phyloP scores from a whole-genome alignment of 2,888 invertebrate genomes.

The Drosophila niveifrons region DNA sequence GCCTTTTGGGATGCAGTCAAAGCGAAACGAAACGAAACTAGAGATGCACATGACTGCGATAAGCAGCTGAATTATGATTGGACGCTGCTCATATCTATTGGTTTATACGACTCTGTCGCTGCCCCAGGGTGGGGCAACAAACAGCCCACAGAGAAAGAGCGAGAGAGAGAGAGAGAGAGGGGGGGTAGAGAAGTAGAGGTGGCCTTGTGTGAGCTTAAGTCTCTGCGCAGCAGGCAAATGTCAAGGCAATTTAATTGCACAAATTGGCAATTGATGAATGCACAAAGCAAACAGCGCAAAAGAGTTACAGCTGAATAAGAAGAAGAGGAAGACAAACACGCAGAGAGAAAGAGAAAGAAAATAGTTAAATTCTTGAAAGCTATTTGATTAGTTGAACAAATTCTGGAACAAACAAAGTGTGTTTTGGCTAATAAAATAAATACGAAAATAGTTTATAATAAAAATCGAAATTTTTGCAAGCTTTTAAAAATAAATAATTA shows the following conservation, averaged over 20 bases:
- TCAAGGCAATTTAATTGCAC: slow-evolving; percentile 23
- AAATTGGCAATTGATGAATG: slow-evolving; percentile 50
- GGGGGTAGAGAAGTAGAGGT: not conserved
- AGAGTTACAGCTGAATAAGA: not conserved
- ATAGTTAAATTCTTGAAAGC: not conserved
- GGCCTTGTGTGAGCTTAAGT: slow-evolving; percentile 2
- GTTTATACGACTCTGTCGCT: slow-evolving; percentile 25
- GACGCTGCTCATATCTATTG: slow-evolving; percentile 66
- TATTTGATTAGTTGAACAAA: not conserved
- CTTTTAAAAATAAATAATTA: too few relatives aligned
- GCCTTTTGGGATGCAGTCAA: too few relatives aligned
- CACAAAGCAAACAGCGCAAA: not conserved
- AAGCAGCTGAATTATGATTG: slow-evolving; percentile 75
- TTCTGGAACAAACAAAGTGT: too few relatives aligned
- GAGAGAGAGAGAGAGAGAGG: not conserved
- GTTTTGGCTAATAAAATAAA: too few relatives aligned
- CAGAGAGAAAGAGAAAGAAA: not conserved
- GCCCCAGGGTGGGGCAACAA: slow-evolving; percentile 15
- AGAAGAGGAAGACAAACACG: not conserved
- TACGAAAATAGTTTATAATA: too few relatives aligned
- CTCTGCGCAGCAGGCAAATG: slow-evolving; percentile 10
- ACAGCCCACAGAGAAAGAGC: not conserved
- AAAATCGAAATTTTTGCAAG: too few relatives aligned
- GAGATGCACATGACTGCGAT: slow-evolving; percentile 72
- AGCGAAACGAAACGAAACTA: slow-evolving; percentile 53